Evolutionary conservation across 2,888 invertebrate genomes (phyloP).

Genomic region (Prostheceraeus crozeri): DNA sequence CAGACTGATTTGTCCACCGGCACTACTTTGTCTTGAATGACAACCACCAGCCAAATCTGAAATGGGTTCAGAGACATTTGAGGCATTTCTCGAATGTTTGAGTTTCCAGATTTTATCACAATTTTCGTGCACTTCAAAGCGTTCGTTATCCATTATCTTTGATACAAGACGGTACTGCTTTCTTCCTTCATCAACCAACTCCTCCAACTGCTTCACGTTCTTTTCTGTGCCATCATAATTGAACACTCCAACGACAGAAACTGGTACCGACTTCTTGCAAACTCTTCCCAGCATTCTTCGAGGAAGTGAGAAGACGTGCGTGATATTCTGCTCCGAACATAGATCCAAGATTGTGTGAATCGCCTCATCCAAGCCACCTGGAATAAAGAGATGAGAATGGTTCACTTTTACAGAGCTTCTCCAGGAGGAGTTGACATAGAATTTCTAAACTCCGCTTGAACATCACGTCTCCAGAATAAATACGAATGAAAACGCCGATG

Average conservation of each 20-base stretch:
- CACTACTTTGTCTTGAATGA: too few species aligned
- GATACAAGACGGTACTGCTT: neutral
- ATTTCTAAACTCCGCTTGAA: too few species aligned
- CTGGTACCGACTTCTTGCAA: slow-evolving; percentile 62
- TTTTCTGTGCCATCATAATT: slow-evolving; percentile 64
- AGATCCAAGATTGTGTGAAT: slow-evolving; percentile 59
- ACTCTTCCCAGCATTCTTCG: slow-evolving; percentile 62
- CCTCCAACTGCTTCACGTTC: slow-evolving; percentile 33
- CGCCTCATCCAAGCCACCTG: slow-evolving; percentile 62
- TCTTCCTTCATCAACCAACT: slow-evolving; percentile 19
- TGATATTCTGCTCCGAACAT: slow-evolving; percentile 60
- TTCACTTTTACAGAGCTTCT: too few species aligned
- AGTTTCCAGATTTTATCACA: too few species aligned
- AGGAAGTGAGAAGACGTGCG: slow-evolving; percentile 62
- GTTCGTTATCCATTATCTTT: slow-evolving; percentile 15
- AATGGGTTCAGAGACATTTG: slow-evolving; percentile 15
- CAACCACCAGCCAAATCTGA: slow-evolving; percentile 8
- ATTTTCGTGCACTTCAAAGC: neutral
- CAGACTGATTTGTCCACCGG: too few species aligned
- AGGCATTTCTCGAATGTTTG: slow-evolving; percentile 9
- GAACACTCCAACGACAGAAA: slow-evolving; percentile 63
- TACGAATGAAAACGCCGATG: too few species aligned
- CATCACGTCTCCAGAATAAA: too few species aligned
- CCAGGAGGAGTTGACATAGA: too few species aligned
- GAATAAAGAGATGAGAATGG: too few species aligned